phyloP scores from a whole-genome alignment of 2,888 invertebrate species.

The Dryococelus australis region DNA sequence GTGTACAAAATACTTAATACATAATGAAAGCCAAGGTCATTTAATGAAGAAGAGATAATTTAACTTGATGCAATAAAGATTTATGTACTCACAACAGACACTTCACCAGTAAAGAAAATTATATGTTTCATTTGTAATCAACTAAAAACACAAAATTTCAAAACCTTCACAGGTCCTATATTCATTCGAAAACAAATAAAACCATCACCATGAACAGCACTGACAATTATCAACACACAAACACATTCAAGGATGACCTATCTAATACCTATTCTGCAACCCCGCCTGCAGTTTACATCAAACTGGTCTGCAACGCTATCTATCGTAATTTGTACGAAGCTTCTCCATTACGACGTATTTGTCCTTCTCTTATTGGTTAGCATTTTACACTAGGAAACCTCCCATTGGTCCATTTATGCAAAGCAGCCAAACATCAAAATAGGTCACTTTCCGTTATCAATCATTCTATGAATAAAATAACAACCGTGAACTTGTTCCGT shows the following conservation, averaged over 20 bases:
- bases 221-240: not conserved
- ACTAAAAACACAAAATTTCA: not conserved
- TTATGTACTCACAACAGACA: not conserved
- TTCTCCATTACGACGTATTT: conserved; percentile 33
- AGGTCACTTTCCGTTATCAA: no score
- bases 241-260: not conserved
- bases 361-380: conserved; percentile 38
- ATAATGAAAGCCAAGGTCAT: not conserved
- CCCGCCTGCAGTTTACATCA: not conserved
- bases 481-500: no score
- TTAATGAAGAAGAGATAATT: not conserved
- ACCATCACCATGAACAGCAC: no score
- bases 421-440: conserved; percentile 24
- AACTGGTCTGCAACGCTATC: not conserved
- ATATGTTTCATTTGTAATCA: not conserved
- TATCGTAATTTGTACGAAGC: not conserved
- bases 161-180: not conserved
- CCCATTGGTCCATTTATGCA: conserved; percentile 33
- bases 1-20: not conserved
- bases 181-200: not conserved
- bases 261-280: not conserved
- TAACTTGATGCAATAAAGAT: not conserved
- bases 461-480: no score
- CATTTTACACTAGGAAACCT: conserved; percentile 4
- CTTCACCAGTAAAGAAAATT: not conserved